These are phyloP conservation scores for Eristalis arbustorum DNA, from an alignment of 2,888 invertebrate genomes.

Conservation along the genomic window DNA sequence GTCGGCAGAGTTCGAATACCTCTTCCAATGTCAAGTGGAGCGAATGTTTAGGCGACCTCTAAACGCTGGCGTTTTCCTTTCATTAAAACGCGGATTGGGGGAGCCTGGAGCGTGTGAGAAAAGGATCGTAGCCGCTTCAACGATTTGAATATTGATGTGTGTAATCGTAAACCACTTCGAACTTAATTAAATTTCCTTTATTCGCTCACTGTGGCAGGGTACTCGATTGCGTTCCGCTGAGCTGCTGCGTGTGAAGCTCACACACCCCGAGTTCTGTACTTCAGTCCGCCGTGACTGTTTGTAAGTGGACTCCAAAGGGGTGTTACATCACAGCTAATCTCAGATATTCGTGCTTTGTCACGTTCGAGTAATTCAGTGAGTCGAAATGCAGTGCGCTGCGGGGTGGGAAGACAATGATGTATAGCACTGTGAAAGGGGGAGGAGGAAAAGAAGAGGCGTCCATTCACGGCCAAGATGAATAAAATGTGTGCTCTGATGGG, in stretches of 20 bases:
- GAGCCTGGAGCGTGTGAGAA: slow-evolving; percentile 6
- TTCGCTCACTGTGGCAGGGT: not conserved
- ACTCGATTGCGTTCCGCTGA: slow-evolving; percentile 1
- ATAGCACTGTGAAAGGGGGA: not conserved
- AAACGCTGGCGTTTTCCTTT: slow-evolving; percentile 35
- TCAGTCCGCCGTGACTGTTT: not conserved
- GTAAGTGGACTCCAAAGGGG: slow-evolving; percentile 32
- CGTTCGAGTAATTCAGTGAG: slow-evolving; percentile 53
- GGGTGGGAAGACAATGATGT: slow-evolving; percentile 2
- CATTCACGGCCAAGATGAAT: slow-evolving; percentile 3
- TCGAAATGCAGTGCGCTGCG: slow-evolving; percentile 16
- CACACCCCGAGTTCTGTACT: not conserved
- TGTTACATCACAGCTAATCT: slow-evolving; percentile 35
- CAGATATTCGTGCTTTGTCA: slow-evolving; percentile 50
- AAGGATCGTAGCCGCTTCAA: slow-evolving; percentile 42
- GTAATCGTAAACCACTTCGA: slow-evolving; percentile 53
- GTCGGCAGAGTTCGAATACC: slow-evolving; percentile 20
- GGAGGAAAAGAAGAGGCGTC: not conserved
- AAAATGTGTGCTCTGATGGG: not conserved
- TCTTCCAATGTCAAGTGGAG: slow-evolving; percentile 53
- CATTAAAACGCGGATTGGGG: not conserved
- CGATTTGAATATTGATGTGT: slow-evolving; percentile 62
- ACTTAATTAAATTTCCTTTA: slow-evolving; percentile 44
- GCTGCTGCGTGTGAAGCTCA: slow-evolving; percentile 1
- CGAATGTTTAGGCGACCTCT: slow-evolving; percentile 11